Evolutionary conservation across 2,888 invertebrate genomes (phyloP).

Genomic region (Alloplasta piceator): DNA sequence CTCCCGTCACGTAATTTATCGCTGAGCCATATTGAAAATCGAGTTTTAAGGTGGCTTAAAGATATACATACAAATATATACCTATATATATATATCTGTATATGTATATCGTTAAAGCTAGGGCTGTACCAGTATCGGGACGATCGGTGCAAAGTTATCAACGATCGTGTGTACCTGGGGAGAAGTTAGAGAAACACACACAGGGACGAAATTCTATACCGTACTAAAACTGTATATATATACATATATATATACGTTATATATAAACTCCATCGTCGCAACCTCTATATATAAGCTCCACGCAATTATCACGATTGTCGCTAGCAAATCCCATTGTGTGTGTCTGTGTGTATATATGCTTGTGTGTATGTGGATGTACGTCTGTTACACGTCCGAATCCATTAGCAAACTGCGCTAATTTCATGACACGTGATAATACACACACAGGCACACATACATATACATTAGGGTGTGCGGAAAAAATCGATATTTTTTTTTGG

Average conservation of each 20-base stretch:
- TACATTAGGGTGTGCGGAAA: too few relatives aligned
- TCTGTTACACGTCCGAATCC: slow-evolving; percentile 61
- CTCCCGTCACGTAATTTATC: slow-evolving; percentile 1
- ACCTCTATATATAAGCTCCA: slow-evolving; percentile 32
- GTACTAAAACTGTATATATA: slow-evolving; percentile 17
- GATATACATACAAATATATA: too few relatives aligned
- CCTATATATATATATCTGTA: too few relatives aligned
- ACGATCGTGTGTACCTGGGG: slow-evolving; percentile 15
- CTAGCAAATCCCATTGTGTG: slow-evolving; percentile 36
- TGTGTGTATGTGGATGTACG: not conserved
- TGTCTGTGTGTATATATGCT: too few relatives aligned
- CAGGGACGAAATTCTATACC: not conserved
- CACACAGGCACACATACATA: too few relatives aligned
- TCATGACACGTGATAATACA: slow-evolving; percentile 32
- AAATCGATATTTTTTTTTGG: too few relatives aligned
- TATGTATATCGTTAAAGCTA: too few relatives aligned
- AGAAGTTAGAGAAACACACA: too few relatives aligned
- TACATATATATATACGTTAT: slow-evolving; percentile 33
- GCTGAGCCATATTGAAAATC: slow-evolving; percentile 26
- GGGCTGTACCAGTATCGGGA: slow-evolving; percentile 30
- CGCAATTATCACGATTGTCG: slow-evolving; percentile 64
- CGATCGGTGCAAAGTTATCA: slow-evolving; percentile 44
- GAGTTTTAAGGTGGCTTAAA: slow-evolving; percentile 15
- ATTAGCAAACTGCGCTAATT: slow-evolving; percentile 62
- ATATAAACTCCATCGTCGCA: not conserved